A percentile compares a stretch with the other conserved stretches of the same genome.
Evolutionary conservation across 2,113 vertebrate species (phyloP).

Genomic region (Bucco capensis): DNA sequence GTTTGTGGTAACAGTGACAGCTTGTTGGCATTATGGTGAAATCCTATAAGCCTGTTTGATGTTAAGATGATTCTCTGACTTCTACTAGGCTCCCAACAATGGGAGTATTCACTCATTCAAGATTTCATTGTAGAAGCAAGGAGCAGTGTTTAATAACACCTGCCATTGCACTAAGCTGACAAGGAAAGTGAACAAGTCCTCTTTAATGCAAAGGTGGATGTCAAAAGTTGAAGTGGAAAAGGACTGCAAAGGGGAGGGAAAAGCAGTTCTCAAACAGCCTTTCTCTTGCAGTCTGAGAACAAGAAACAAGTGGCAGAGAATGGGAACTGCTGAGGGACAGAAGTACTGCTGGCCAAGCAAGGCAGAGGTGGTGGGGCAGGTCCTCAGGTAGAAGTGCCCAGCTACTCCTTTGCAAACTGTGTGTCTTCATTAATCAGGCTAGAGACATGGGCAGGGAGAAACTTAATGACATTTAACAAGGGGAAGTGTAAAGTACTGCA

Average conservation of each 20-base stretch:
- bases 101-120: constrained; percentile 14
- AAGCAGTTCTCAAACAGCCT: neutral
- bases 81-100: constrained; percentile 25
- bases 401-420: neutral
- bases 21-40: neutral
- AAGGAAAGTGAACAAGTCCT: neutral
- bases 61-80: constrained; percentile 36
- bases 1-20: constrained; percentile 10
- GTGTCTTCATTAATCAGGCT: neutral
- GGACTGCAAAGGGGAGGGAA: neutral
- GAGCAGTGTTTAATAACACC: neutral
- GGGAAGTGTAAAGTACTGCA: too few species aligned
- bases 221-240: neutral
- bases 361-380: neutral
- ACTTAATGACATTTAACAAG: too few species aligned
- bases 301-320: neutral
- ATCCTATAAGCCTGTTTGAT: constrained; percentile 32
- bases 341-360: neutral
- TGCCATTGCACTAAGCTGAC: neutral
- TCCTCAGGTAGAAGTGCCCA: neutral
- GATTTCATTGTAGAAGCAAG: neutral
- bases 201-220: neutral
- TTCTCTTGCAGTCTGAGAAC: neutral
- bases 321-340: neutral
- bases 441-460: too few species aligned